Percentiles rank a stretch among this genome's conserved stretches.
phyloP scores from a whole-genome alignment of 2,113 vertebrate genomes.

The Dipodomys spectabilis region DNA sequence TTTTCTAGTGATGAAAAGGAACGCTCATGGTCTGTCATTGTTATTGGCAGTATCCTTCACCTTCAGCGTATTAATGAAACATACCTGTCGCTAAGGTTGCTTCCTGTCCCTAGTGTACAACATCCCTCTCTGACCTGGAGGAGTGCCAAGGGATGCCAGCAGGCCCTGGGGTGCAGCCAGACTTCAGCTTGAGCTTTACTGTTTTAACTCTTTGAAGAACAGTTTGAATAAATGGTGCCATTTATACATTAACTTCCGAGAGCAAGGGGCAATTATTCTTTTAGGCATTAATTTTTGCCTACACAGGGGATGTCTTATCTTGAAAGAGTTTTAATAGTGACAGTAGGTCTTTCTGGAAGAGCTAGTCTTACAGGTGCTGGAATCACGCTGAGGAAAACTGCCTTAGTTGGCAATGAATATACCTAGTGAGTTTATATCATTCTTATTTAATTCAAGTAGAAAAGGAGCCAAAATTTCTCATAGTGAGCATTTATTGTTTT shows the following conservation, averaged over 20 bases:
- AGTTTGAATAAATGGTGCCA: not conserved
- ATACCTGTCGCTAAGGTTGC: conserved; percentile 20
- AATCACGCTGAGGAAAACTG: conserved; percentile 41
- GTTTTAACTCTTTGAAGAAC: conserved; percentile 24
- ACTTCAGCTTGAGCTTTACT: not conserved
- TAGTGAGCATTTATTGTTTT: conserved; percentile 41
- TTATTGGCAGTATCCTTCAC: too few species aligned
- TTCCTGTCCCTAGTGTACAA: not conserved
- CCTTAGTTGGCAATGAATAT: not conserved
- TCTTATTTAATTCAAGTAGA: conserved; percentile 21
- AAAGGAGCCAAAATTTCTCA: not conserved
- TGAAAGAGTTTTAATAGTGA: not conserved
- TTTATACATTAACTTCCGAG: not conserved
- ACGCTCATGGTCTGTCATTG: not conserved
- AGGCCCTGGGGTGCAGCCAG: not conserved
- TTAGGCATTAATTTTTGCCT: conserved; percentile 28
- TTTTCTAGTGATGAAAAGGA: not conserved
- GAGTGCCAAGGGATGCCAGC: not conserved
- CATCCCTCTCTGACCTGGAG: not conserved
- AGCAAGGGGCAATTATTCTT: not conserved
- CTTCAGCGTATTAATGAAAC: not conserved
- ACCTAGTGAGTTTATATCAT: conserved; percentile 52
- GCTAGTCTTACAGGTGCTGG: not conserved
- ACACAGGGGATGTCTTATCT: not conserved
- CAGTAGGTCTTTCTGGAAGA: conserved; percentile 29